Evolutionary conservation across 2,113 vertebrate species (phyloP).

Genomic region (Carlito syrichta): DNA sequence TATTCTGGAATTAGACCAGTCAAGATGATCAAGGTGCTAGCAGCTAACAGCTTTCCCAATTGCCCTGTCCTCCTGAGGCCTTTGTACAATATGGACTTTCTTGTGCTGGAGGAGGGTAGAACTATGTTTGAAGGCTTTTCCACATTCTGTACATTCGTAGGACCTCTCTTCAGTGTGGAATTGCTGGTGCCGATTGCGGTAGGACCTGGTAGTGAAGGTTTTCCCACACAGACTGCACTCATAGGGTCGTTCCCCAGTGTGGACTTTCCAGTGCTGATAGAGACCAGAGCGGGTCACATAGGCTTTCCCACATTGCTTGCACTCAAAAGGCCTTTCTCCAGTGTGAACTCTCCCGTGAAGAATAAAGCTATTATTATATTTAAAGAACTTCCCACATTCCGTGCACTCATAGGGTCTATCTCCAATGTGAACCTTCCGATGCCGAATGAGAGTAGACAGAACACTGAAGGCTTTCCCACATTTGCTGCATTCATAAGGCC

Average conservation of each 20-base stretch:
- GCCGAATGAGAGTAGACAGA: conserved; percentile 16
- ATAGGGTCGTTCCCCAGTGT: background rate
- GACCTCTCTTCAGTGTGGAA: background rate
- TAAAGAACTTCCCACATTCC: conserved; percentile 35
- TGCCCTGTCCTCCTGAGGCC: too few species aligned
- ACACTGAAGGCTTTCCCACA: conserved; percentile 15
- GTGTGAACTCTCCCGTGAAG: conserved; percentile 28
- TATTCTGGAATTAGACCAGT: background rate
- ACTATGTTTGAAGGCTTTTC: conserved; percentile 36
- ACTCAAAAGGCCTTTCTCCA: background rate
- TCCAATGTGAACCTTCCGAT: conserved; percentile 10
- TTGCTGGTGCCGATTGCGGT: background rate
- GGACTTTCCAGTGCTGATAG: conserved; percentile 41
- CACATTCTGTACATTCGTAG: background rate
- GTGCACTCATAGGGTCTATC: background rate
- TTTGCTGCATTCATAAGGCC: background rate
- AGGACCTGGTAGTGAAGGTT: conserved; percentile 8
- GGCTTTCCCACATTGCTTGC: background rate
- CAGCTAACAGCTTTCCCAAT: rapidly evolving
- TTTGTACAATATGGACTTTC: background rate
- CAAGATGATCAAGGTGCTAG: background rate
- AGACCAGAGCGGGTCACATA: background rate
- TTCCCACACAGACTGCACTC: conserved; percentile 15
- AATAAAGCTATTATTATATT: background rate
- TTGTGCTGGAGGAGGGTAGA: conserved; percentile 32